A percentile compares a stretch with the other conserved stretches of the same genome.
Conservation (phyloP, 2,797 vertebrate species). For the Sitta carolinensis region DNA sequence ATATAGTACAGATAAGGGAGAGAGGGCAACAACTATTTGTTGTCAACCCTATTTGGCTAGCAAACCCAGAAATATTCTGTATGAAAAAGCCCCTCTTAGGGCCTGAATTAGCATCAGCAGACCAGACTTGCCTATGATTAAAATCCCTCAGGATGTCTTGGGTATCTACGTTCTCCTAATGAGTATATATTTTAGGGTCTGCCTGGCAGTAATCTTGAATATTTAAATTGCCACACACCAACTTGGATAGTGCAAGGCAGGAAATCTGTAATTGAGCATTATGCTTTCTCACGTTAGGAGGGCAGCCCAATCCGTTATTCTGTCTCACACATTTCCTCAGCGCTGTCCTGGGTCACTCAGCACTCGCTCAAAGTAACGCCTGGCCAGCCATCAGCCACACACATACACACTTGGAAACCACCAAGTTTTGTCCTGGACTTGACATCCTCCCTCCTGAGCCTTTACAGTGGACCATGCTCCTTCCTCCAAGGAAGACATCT, state of each 20-base stretch:
- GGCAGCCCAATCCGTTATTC: background rate
- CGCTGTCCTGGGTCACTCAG: background rate
- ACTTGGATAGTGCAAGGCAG: background rate
- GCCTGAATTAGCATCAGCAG: background rate
- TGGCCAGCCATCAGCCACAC: background rate
- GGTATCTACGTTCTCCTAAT: background rate
- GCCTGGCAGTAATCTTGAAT: slow-evolving; percentile 15
- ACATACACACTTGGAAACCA: background rate
- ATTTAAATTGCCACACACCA: background rate
- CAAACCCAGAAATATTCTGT: background rate
- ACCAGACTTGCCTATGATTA: background rate
- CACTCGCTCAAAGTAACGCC: background rate
- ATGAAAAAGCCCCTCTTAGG: background rate
- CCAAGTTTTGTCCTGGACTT: background rate
- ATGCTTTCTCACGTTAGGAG: background rate
- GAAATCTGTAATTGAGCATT: background rate
- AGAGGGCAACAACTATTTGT: background rate
- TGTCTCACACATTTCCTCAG: background rate
- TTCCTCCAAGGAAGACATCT: slow-evolving; percentile 28
- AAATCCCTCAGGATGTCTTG: background rate
- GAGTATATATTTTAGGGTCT: background rate
- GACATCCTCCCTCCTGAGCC: background rate
- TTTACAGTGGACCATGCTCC: background rate
- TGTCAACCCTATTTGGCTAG: background rate
- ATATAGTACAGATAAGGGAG: background rate